Evolutionary conservation across 1,140 invertebrate genomes (phyloP), one percentile per base, ranked within the genome.

Genomic region (Holotrichia oblita): DNA sequence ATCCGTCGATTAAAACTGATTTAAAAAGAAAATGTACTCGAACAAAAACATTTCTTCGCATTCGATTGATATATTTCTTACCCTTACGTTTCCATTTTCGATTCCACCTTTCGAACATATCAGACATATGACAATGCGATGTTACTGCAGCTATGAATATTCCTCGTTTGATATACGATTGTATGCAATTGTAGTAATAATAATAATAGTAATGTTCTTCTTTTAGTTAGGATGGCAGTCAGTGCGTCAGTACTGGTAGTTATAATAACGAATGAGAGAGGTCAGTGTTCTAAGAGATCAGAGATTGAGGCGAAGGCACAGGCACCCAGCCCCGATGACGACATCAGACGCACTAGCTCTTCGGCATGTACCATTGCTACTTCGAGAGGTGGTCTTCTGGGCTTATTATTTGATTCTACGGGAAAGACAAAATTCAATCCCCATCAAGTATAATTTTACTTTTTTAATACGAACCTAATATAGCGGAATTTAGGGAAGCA

Each of bases 401-500:
- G 93, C 88, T 96, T 91, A 88, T 95, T 95, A 86, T 94, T 93
- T 83, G 95, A 96, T 89, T 97, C 96, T 98, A 89, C 40, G 90
- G 27, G 24, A 9, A 64, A 77, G 64, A 64, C 14, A 17, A 55
- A 48, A 48, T 76, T 12, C n/a, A n/a, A n/a, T n/a, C n/a, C n/a
- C n/a, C n/a, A n/a, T n/a, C n/a, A n/a, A n/a, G n/a, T n/a, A n/a
- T n/a, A n/a, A n/a, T n/a, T n/a, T n/a, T n/a, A n/a, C n/a, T n/a
- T n/a, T n/a, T n/a, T n/a, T n/a, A n/a, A n/a, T n/a, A 84, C 84
- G 87, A 88, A 96, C 95, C 94, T 88, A 97, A 91, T 89, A 99
- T 99, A 86, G 98, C 97, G 87, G 97, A 98, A 89, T 99, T 99
- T 81, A 99, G 92, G 83, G 95, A 94, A 83, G 96, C 94, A 91